Conservation (phyloP, 2,113 vertebrate species). For the Lipophrys pholis region DNA sequence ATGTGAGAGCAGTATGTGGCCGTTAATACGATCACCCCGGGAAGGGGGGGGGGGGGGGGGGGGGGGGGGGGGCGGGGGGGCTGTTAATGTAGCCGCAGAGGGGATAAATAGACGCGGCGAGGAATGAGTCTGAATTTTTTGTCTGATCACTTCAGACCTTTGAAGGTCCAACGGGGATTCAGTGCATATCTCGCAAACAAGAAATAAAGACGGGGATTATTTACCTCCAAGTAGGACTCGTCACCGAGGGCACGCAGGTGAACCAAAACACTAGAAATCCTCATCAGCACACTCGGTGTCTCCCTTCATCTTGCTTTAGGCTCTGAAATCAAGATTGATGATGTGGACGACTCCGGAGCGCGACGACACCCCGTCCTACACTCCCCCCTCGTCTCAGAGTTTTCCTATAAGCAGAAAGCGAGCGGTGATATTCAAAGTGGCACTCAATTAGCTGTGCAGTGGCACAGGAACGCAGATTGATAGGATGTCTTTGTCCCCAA, state of each 20-base stretch:
- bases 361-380: conserved; percentile 53
- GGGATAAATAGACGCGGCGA: conserved; percentile 16
- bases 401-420: conserved; percentile 56
- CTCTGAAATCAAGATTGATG: conserved; percentile 77
- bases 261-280: conserved; percentile 23
- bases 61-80: too few relatives aligned
- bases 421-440: conserved; percentile 71
- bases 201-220: conserved; percentile 25
- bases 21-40: conserved; percentile 19
- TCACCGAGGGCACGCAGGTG: not conserved
- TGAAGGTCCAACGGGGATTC: not conserved
- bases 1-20: conserved; percentile 17
- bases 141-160: conserved; percentile 32
- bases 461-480: conserved; percentile 57
- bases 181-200: not conserved
- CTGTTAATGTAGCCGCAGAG: conserved; percentile 16
- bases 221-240: conserved; percentile 22
- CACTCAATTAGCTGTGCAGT: conserved; percentile 69
- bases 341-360: conserved; percentile 52
- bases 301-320: conserved; percentile 39
- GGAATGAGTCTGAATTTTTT: conserved; percentile 8
- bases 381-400: conserved; percentile 49
- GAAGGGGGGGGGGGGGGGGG: too few relatives aligned
- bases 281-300: conserved; percentile 34
- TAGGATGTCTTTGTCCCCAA: conserved; percentile 37